Evolutionary conservation across 2,113 vertebrate genomes (phyloP).

Genomic region (Pangasianodon hypophthalmus): DNA sequence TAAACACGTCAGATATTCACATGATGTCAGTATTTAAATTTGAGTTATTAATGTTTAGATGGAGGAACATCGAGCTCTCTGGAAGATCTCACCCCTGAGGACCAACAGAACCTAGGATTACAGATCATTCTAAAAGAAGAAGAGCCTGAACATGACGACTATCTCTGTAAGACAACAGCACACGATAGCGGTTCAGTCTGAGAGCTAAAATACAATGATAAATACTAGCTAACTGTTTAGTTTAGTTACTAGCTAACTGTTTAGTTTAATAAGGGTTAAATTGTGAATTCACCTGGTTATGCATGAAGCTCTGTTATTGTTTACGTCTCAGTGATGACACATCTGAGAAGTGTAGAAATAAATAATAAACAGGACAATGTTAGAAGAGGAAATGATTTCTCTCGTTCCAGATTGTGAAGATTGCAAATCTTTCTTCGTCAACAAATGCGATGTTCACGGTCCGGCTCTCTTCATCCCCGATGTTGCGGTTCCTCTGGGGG

Average conservation of each 20-base stretch:
- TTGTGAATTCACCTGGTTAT: neutral
- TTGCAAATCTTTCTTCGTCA: neutral
- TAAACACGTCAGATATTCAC: neutral
- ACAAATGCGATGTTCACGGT: constrained; percentile 3
- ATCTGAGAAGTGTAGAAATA: neutral
- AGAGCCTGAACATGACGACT: constrained; percentile 23
- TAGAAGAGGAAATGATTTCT: neutral
- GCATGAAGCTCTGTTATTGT: neutral
- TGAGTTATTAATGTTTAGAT: neutral
- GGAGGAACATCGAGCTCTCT: constrained; percentile 15
- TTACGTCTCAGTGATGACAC: neutral
- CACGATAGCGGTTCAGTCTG: neutral
- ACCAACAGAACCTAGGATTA: constrained; percentile 11
- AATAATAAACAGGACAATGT: neutral
- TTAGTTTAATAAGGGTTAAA: neutral
- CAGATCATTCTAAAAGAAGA: constrained; percentile 18
- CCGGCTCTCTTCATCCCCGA: constrained; percentile 22
- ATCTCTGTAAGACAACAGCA: neutral
- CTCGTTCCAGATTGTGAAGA: constrained; percentile 10
- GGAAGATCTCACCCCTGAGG: constrained; percentile 21
- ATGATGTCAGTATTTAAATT: neutral
- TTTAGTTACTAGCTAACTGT: neutral
- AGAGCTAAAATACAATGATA: neutral
- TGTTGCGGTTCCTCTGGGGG: neutral
- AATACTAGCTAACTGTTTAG: neutral